Base-by-base conservation (phyloP, 1,140 invertebrate genomes). In the Zaprionus kolodkinae region DNA sequence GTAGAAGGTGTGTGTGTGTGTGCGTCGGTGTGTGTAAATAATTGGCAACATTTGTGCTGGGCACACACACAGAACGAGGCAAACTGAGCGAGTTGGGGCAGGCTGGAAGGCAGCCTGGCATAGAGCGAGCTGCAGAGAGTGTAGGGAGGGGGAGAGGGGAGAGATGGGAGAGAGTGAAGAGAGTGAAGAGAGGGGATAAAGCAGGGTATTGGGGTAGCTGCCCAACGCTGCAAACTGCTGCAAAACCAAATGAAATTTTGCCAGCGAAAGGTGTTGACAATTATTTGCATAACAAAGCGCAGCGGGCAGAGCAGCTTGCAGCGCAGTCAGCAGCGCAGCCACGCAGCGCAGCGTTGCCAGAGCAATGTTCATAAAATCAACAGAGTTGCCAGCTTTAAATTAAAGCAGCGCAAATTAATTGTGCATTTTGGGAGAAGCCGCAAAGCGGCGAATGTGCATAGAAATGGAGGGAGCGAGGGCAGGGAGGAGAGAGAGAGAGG, bases 11-110 rank as follows among this genome's bases (percentile, higher is more conserved):
- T 38, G 25, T 30, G 40, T 72, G 54, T 33, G 17, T 35, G 57
- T 56, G 57, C 36, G 56, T 61, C 33, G 66, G 62, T 82, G 60
- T 82, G 76, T 79, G 81, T 72, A 84, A 84, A 84, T 84, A 84
- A 84, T 84, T 84, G 81, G 73, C 81, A 78, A 80, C 81, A 84
- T 84, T 84, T 84, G 70, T 57, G 81, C 77, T 79, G 72, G 63
- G 65, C 81, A 57, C 72, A 55, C 72, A 55, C 30, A 57, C 50
- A 71, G 27, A 50, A 48, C 40, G 45, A 50, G 17, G 4, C 45
- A 48, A 15, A 17, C 9, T 10, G 15, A 21, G 43, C 1, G n/a
- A 45, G 7, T 21, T 21, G 21, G 21, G 30, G 43, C 12, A 13
- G 38, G 0, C 4, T 3, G 13, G 38, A 40, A 45, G 43, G n/a